Evolutionary conservation across 2,113 vertebrate genomes (phyloP).

Genomic region (Crotalus viridis): DNA sequence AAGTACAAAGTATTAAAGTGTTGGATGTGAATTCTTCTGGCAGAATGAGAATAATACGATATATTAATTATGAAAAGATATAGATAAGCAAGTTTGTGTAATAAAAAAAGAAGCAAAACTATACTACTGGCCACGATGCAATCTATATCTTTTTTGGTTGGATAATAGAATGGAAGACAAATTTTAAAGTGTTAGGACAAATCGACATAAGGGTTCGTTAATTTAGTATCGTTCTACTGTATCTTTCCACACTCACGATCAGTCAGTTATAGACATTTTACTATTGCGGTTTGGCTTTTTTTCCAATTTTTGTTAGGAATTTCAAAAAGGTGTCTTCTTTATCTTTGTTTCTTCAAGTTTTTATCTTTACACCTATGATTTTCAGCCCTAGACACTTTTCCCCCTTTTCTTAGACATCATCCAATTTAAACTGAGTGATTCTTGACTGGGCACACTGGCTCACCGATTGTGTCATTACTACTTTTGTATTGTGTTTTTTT

Average conservation of each 20-base stretch:
- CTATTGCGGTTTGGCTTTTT: background rate
- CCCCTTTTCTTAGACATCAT: too few species aligned
- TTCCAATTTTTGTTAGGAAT: background rate
- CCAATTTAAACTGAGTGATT: too few species aligned
- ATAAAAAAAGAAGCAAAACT: background rate
- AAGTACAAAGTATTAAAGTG: background rate
- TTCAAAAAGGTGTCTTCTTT: background rate
- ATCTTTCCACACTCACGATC: background rate
- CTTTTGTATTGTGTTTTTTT: background rate
- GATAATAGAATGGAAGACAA: background rate
- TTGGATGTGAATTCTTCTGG: background rate
- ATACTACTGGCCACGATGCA: background rate
- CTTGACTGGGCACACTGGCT: background rate
- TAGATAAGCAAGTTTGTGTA: background rate
- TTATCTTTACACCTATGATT: background rate
- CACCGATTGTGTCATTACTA: background rate
- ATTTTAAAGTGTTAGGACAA: background rate
- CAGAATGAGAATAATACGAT: background rate
- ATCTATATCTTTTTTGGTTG: background rate
- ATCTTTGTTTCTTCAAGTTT: background rate
- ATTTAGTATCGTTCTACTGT: background rate
- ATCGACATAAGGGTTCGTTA: background rate
- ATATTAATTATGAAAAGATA: background rate
- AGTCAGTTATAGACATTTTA: background rate
- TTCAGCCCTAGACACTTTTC: background rate